Evolutionary conservation across 2,888 invertebrate genomes (phyloP), one percentile per base, ranked within the genome.

Genomic region (Tetanocera ferruginea): DNA sequence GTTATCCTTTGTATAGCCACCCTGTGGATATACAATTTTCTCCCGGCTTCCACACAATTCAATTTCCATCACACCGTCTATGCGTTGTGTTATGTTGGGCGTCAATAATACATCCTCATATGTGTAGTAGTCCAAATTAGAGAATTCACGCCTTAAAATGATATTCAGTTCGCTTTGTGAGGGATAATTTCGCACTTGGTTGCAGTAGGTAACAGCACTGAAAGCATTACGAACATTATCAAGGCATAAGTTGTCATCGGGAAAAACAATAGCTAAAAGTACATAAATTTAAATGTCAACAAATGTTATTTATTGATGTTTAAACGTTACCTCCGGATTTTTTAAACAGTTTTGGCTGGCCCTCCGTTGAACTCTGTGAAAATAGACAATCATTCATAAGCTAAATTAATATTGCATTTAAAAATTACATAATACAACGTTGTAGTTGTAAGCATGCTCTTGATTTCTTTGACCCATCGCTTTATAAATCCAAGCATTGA

Each of bases 11-110:
- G 92, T 93, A 77, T 91, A 87, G 0, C 92, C 94, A 0, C 91
- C 90, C 87, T 92, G 90, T 0, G 95, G 95, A 82, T 91, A 92
- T 14, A 93, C 89, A 0, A 93, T 76, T 19, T 83, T 78, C 83
- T 90, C 87, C 3, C 81, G 83, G 55, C 89, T 91, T 1, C 83
- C 80, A 82, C 92, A 93, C 0, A 92, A 84, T 31, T 90, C 90
- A 23, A 90, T 84, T 73, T 91, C 90, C 1, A 84, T 85, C 8
- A 85, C 84, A 8, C 77, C 78, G 19, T 91, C 91, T 76, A 91
- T 89, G 14, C 92, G 89, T 78, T 91, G 90, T 2, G 89, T 88
- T 37, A 93, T 90, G 62, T 91, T 89, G 0, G 87, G 83, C 1
- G 90, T 90, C 19, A 88, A 83, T n/a, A 90, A 89, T 25, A 89